Conservation (phyloP, 92 coral and sea anemone species). For the Phenganax marumi region DNA sequence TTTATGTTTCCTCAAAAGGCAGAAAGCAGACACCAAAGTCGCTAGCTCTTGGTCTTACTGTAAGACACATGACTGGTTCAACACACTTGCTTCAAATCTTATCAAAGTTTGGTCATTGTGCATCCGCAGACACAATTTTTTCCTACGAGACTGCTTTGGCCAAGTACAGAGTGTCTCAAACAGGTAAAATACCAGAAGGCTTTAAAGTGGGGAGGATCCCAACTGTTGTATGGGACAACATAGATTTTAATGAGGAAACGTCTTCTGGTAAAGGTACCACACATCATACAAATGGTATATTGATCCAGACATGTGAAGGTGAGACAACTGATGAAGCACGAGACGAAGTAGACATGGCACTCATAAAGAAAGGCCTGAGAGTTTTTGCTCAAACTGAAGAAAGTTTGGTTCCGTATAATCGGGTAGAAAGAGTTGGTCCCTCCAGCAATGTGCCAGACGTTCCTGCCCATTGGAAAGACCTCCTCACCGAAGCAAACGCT, state of each 20-base stretch:
- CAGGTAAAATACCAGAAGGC: constrained; percentile 36
- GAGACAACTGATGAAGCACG: constrained; percentile 8
- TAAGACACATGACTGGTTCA: constrained; percentile 39
- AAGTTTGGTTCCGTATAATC: constrained; percentile 27
- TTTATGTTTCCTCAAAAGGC: constrained; percentile 23
- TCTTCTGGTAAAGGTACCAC: constrained; percentile 36
- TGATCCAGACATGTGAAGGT: constrained; percentile 26
- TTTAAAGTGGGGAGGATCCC: constrained; percentile 25
- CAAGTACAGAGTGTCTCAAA: constrained; percentile 18
- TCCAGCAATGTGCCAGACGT: constrained; percentile 17
- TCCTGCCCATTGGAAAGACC: constrained; percentile 23
- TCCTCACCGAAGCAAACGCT: constrained; percentile 14
- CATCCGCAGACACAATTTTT: constrained; percentile 34
- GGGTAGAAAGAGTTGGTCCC: constrained; percentile 32
- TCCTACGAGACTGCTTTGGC: constrained; percentile 25
- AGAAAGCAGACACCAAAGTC: constrained; percentile 36
- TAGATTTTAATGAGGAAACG: constrained; percentile 31
- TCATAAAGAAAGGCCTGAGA: constrained; percentile 16
- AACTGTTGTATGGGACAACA: constrained; percentile 39
- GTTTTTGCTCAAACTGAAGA: constrained; percentile 16
- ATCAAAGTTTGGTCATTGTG: constrained; percentile 36
- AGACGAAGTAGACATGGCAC: constrained; percentile 16
- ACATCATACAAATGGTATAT: constrained; percentile 31
- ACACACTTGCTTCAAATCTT: constrained; percentile 24
- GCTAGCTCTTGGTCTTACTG: constrained; percentile 35